Evolutionary conservation across 2,113 vertebrate genomes (phyloP).

Genomic region (Sinocyclocheilus anophthalmus): DNA sequence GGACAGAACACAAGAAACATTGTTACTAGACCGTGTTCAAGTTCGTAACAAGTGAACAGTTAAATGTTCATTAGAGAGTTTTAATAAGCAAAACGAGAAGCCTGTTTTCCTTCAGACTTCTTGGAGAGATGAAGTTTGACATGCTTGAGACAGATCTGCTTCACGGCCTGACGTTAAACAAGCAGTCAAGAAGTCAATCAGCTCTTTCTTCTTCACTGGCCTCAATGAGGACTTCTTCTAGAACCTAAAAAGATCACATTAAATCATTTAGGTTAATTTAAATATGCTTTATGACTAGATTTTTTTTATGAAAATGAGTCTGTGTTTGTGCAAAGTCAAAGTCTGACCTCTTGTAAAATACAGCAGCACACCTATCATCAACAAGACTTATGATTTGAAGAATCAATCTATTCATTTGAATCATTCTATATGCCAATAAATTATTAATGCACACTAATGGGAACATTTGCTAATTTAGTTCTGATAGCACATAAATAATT

Average conservation of each 20-base stretch:
- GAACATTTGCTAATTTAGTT: too few relatives aligned
- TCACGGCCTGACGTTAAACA: conserved; percentile 11
- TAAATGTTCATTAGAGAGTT: conserved; percentile 11
- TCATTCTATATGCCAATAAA: too few relatives aligned
- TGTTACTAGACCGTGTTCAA: background rate
- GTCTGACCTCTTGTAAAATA: too few relatives aligned
- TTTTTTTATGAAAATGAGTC: background rate
- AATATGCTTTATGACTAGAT: background rate
- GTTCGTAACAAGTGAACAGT: background rate
- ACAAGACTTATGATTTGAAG: too few relatives aligned
- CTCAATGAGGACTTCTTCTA: conserved; percentile 4
- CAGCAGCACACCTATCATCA: too few relatives aligned
- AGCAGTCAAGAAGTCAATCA: conserved; percentile 39
- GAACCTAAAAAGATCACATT: conserved; percentile 1
- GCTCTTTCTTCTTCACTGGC: conserved; percentile 2
- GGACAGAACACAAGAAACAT: conserved; percentile 1
- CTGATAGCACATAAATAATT: too few relatives aligned
- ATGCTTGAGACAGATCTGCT: conserved; percentile 44
- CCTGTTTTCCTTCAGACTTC: conserved; percentile 39
- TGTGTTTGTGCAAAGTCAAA: background rate
- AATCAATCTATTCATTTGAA: too few relatives aligned
- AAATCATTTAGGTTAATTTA: background rate
- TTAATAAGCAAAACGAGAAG: conserved; percentile 27
- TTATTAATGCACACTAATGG: too few relatives aligned
- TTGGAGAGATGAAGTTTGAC: conserved; percentile 39